Evolutionary conservation across 1,140 invertebrate species (phyloP).

Genomic region (Hycleus phaleratus): DNA sequence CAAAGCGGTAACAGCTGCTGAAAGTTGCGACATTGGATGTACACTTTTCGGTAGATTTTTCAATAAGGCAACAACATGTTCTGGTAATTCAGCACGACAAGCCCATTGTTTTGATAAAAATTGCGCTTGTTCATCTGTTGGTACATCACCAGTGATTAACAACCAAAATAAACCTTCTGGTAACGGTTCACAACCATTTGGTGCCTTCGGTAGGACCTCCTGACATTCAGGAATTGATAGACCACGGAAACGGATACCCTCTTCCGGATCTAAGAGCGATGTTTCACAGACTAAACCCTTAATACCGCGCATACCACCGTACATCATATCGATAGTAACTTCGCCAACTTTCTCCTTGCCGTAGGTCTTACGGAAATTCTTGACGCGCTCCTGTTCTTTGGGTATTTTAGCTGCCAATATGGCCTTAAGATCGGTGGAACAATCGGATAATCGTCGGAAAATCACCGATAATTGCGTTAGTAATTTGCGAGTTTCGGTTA

Average conservation of each 20-base stretch:
- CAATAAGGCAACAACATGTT: constrained; percentile 81
- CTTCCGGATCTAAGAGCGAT: constrained; percentile 81
- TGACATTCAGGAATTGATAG: constrained; percentile 88
- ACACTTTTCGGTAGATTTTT: constrained; percentile 77
- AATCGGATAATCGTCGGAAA: constrained; percentile 44
- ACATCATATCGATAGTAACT: constrained; percentile 87
- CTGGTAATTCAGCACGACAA: constrained; percentile 67
- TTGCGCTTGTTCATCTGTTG: constrained; percentile 64
- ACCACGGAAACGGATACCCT: constrained; percentile 83
- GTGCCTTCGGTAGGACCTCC: constrained; percentile 71
- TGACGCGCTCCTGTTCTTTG: constrained; percentile 74
- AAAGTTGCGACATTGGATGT: constrained; percentile 86
- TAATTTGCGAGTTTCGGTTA: constrained; percentile 31
- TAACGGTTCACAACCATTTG: constrained; percentile 70
- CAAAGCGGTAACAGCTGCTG: constrained; percentile 72
- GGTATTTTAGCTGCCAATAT: constrained; percentile 74
- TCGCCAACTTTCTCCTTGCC: constrained; percentile 77
- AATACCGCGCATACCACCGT: constrained; percentile 88
- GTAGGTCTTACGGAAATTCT: constrained; percentile 70
- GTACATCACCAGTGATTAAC: constrained; percentile 77
- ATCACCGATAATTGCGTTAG: constrained; percentile 36
- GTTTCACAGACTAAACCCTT: constrained; percentile 85
- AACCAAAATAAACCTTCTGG: constrained; percentile 90
- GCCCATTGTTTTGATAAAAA: constrained; percentile 81
- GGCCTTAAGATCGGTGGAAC: constrained; percentile 69